Conservation (phyloP, 2,888 invertebrate species). For the Pheosia gnoma region DNA sequence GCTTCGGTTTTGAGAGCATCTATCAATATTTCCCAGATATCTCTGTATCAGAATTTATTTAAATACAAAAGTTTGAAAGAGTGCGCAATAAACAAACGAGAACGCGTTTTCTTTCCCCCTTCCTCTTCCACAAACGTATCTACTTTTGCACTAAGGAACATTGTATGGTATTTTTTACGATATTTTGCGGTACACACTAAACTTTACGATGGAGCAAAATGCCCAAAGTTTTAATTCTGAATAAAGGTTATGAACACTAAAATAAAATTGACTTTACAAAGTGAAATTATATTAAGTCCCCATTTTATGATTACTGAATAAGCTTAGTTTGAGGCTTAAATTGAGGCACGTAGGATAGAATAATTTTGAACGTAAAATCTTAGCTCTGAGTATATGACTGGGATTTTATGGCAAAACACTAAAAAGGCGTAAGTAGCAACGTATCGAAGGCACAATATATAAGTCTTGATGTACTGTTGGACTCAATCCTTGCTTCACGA, state of each 20-base stretch:
- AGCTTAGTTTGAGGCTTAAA: conserved; percentile 24
- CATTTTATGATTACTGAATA: conserved; percentile 38
- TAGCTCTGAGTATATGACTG: not conserved
- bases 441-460: no score
- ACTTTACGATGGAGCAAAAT: conserved; percentile 32
- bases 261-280: conserved; percentile 39
- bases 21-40: no score
- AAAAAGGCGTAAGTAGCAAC: not conserved
- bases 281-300: conserved; percentile 36
- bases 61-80: not conserved
- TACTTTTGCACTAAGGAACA: conserved; percentile 16
- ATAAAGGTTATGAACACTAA: conserved; percentile 38
- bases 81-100: conserved; percentile 2
- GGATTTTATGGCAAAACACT: not conserved
- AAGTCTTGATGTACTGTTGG: no score
- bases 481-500: no score
- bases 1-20: no score
- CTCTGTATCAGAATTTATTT: not conserved
- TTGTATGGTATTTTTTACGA: conserved; percentile 41
- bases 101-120: conserved; percentile 1
- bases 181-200: conserved; percentile 26
- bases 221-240: conserved; percentile 39
- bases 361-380: not conserved
- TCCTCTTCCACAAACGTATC: conserved; percentile 7
- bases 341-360: conserved; percentile 10